Evolutionary conservation across 2,888 invertebrate species (phyloP), one percentile per base, ranked within the genome.

Genomic region (Luperina testacea): DNA sequence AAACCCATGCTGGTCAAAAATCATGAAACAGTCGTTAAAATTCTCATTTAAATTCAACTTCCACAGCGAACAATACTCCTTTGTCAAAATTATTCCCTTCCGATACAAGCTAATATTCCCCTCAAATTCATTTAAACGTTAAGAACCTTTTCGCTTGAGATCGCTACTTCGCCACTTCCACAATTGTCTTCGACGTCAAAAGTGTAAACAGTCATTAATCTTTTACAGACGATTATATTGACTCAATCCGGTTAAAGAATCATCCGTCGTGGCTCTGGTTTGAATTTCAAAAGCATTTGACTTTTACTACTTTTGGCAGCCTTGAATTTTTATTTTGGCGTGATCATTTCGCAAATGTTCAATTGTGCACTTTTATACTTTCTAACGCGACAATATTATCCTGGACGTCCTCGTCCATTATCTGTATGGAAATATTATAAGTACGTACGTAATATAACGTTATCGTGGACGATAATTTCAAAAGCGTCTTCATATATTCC

Each of bases 211-310:
- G 0, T 38, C 73, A 82, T 83, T 77, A 74, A 82, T 82, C 68
- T 71, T 74, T 59, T 20, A 48, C 9, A 45, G 63, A 68, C n/a
- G 64, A 77, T 83, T 78, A 42, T 80, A 51, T 82, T 74, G 72
- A 73, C 64, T 57, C 61, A 65, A 75, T 63, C 13, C 64, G n/a
- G 38, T 38, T 11, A 59, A 24, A 74, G 71, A 61, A 69, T 68
- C 32, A 48, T 9, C 3, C 5, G 13, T 57, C 8, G 1, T 59
- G 38, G 20, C 11, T 17, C 59, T 65, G 63, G n/a, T 70, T 42
- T 69, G 75, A 85, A 85, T 85, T 70, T 72, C 51, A 69, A 85
- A 64, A 45, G 32, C 38, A 17, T 57, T 59, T 45, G 32, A 53
- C 51, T 51, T 45, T 2, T 78, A 17, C n/a, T 32, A 45, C 27